These are phyloP conservation scores for Dendrolimus houi DNA, from an alignment of 2,888 invertebrate genomes.

Conservation along the genomic window DNA sequence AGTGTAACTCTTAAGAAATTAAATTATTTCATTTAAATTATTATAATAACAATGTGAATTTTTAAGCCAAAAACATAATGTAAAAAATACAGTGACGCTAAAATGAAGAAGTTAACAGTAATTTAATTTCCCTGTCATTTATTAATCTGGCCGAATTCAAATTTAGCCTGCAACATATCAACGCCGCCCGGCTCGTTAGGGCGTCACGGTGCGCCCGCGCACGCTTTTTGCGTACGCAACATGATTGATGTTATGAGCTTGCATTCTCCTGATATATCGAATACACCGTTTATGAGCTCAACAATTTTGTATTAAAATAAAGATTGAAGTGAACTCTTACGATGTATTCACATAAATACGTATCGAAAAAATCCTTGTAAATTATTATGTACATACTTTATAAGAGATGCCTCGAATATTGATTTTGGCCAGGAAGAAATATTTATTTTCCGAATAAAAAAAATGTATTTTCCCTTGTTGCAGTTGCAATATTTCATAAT, in stretches of 20 bases:
- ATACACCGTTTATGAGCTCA: conserved; percentile 1
- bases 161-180: conserved; percentile 4
- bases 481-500: too few species aligned
- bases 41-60: too few species aligned
- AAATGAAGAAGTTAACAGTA: not conserved
- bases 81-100: too few species aligned
- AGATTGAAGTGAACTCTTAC: not conserved
- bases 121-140: not conserved
- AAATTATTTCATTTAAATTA: too few species aligned
- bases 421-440: too few species aligned
- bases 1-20: too few species aligned
- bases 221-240: conserved; percentile 7
- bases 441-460: too few species aligned
- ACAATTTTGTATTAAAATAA: conserved; percentile 1
- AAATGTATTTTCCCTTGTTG: too few species aligned
- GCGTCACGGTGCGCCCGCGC: conserved; percentile 7
- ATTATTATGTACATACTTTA: not conserved
- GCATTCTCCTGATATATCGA: conserved; percentile 10
- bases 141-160: not conserved
- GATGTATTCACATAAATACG: not conserved
- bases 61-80: too few species aligned
- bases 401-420: too few species aligned
- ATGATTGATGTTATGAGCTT: conserved; percentile 11
- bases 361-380: not conserved
- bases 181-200: conserved; percentile 6